Base-by-base conservation (phyloP, 2,888 invertebrate genomes). In the Coelinius sp. region DNA sequence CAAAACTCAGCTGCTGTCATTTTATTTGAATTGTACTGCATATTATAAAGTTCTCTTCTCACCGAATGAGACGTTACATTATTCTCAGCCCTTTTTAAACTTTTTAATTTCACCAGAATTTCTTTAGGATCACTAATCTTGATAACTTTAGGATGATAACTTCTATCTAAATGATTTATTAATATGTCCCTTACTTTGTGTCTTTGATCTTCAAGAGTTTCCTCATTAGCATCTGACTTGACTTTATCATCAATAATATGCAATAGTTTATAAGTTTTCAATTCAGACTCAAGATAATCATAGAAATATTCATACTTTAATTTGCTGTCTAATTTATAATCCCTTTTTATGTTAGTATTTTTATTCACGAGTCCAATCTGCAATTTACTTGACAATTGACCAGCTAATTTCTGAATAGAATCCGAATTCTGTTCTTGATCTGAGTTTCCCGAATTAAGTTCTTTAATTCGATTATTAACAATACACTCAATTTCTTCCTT, bases 161-260 rank as follows among this genome's bases (percentile, higher is more conserved):
- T 31, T 41, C 74, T 53, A 72, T 79, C 77, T 41, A 78, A 31
- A 31, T 68, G 67, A 38, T 79, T 79, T 10, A 78, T 75, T 27
- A 79, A 53, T 59, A 79, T 78, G 22, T 78, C 79, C 53, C 77
- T 56, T 35, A 79, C 76, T 63, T 73, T 76, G 20, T 66, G 75
- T 25, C 41, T 68, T 25, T 76, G 73, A 63, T 75, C 75, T 25
- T 75, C 75, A 69, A 70, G 73, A 12, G 49, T 49, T 20, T 49
- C 12, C n/a, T 64, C 70, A 27, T 73, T 66, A 22, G 1, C 4
- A 5, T 27, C 71, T 69, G 63, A 76, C n/a, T n/a, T n/a, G n/a
- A n/a, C n/a, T n/a, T 10, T 38, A 10, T 38, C 38, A 38, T 38
- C 38, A 38, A 38, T 74, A 8, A 75, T 44, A 46, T 77, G 70